These are phyloP conservation scores for Caenorhabditis latens DNA, from an alignment of 1,140 invertebrate species.

Conservation along the genomic window DNA sequence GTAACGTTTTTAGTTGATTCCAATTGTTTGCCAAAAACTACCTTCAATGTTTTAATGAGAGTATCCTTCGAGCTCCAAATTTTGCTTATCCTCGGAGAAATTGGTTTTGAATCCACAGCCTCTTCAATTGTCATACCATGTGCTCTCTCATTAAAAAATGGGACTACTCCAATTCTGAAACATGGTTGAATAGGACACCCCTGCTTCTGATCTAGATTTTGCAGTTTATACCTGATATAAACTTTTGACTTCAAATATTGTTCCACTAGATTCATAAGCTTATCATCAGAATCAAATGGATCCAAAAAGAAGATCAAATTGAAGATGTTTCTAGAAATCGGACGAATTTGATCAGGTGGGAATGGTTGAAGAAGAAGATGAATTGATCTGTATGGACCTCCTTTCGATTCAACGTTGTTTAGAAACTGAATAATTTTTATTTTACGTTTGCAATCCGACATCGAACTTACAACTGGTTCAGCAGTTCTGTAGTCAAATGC, in stretches of 20 bases:
- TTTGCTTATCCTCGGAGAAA: too few relatives aligned
- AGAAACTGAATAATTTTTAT: conserved; percentile 10
- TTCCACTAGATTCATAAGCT: neutral
- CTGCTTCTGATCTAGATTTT: neutral
- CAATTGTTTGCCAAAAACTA: neutral
- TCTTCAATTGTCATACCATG: neutral
- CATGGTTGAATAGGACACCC: too few relatives aligned
- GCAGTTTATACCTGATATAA: neutral
- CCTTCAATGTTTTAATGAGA: neutral
- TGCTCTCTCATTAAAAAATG: conserved; percentile 7
- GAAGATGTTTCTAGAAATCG: conserved; percentile 23
- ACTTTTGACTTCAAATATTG: neutral
- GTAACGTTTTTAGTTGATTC: too few relatives aligned
- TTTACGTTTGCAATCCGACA: neutral
- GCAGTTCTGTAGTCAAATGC: conserved; percentile 6
- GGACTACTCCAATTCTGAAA: conserved; percentile 22
- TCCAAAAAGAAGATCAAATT: neutral
- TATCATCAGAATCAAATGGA: conserved; percentile 20
- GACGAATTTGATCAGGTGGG: neutral
- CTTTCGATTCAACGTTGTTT: neutral
- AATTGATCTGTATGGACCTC: neutral
- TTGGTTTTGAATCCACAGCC: neutral
- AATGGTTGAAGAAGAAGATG: conserved; percentile 22
- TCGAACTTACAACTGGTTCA: neutral
- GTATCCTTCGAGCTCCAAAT: neutral